phyloP scores from a whole-genome alignment of 2,888 invertebrate genomes.

The Pseudeuparius sepicola region DNA sequence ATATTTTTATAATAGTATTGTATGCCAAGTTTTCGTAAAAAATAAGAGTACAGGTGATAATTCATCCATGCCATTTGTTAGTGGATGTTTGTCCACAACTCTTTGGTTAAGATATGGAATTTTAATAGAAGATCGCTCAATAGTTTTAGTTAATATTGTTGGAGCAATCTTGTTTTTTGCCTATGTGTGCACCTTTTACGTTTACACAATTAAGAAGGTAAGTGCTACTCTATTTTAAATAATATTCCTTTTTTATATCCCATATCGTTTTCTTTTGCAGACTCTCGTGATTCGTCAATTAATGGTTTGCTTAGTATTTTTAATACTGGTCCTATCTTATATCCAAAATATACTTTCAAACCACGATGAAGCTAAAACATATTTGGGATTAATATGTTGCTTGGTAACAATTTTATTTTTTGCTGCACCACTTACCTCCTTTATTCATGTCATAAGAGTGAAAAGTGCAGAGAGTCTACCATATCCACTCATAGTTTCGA shows the following conservation, averaged over 20 bases:
- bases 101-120: constrained; percentile 77
- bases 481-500: constrained; percentile 74
- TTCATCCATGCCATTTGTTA: constrained; percentile 67
- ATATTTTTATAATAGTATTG: constrained; percentile 49
- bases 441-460: constrained; percentile 69
- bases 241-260: constrained; percentile 2
- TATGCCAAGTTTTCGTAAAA: constrained; percentile 64
- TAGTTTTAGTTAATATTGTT: constrained; percentile 65
- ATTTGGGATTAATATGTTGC: constrained; percentile 63
- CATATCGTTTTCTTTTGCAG: constrained; percentile 28
- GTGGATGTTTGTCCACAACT: constrained; percentile 65
- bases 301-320: constrained; percentile 41
- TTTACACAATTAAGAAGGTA: constrained; percentile 63
- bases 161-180: constrained; percentile 60
- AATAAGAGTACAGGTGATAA: constrained; percentile 69
- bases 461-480: constrained; percentile 80
- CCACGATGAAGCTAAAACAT: constrained; percentile 42
- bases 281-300: constrained; percentile 53
- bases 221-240: constrained; percentile 11
- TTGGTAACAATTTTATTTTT: constrained; percentile 68
- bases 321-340: constrained; percentile 49
- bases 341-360: constrained; percentile 48
- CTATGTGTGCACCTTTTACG: constrained; percentile 61
- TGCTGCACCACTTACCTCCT: constrained; percentile 69
- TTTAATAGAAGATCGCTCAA: constrained; percentile 57